phyloP scores from a whole-genome alignment of 1,140 invertebrate species.

The Panagrolaimus sp. region DNA sequence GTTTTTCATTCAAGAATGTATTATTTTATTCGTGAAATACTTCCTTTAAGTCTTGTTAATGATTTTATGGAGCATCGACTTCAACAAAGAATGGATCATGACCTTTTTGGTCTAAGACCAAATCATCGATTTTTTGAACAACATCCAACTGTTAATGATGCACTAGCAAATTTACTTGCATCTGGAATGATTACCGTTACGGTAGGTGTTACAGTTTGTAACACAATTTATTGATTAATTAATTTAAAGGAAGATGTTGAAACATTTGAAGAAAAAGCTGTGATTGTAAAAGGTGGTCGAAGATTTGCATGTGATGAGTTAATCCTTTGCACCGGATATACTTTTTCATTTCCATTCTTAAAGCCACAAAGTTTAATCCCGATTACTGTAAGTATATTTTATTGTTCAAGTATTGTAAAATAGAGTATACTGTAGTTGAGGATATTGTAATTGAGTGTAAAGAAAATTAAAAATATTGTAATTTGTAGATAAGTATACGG shows the following conservation, averaged over 20 bases:
- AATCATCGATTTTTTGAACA: constrained; percentile 61
- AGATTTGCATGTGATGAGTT: constrained; percentile 55
- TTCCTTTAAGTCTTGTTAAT: constrained; percentile 58
- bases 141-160: constrained; percentile 66
- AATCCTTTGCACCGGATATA: constrained; percentile 61
- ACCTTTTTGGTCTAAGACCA: constrained; percentile 62
- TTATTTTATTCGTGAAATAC: constrained; percentile 37
- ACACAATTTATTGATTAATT: neutral
- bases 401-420: neutral
- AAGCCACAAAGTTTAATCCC: constrained; percentile 38
- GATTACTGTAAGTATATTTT: constrained; percentile 41
- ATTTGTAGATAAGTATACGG: no score
- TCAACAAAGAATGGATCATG: constrained; percentile 61
- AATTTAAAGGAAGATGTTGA: constrained; percentile 58
- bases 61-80: constrained; percentile 58
- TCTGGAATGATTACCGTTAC: constrained; percentile 62
- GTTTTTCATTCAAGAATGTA: constrained; percentile 41
- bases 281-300: constrained; percentile 59
- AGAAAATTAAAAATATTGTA: no score
- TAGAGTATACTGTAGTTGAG: no score
- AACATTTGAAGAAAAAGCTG: constrained; percentile 56
- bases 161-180: constrained; percentile 63
- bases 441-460: no score
- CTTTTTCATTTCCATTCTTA: constrained; percentile 61
- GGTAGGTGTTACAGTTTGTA: constrained; percentile 30